Base-by-base conservation (phyloP, 2,797 vertebrate genomes). In the Cichlasoma orientale region DNA sequence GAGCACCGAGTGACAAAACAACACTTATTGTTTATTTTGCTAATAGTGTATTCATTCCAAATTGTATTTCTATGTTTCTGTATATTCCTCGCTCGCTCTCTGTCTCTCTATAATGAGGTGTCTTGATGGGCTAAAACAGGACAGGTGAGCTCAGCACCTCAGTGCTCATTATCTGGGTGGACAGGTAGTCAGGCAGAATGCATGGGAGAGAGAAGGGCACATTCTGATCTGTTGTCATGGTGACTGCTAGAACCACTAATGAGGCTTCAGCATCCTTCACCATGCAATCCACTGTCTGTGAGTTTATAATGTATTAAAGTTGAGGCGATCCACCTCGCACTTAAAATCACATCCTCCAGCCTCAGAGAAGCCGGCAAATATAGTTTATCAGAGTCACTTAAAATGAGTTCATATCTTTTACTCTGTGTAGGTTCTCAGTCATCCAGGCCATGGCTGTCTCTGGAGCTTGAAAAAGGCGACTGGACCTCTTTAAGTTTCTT, bases 81-180 rank as follows among this genome's bases (percentile, higher is more conserved):
- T 52, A 53, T 83, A 56, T 71, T 10, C n/a, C 54, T 52, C 47
- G 21, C 27, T 63, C 36, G 7, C 23, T 12, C 38, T 47, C 27
- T 72, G 16, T 63, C 18, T 3, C 55, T 77, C 19, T 88, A 36
- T 36, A 92, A 92, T 80, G 86, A 90, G 86, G 78, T 41, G 33
- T 54, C 52, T 58, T 16, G 53, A 80, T 58, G 53, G 47, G 56
- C 63, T 85, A 41, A 41, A 76, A 82, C 72, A 81, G 66, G 79
- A 88, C 72, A 83, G 82, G 83, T 88, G 90, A 86, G 71, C 56
- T 80, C 52, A 77, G 71, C 73, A 31, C 75, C 79, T 71, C 57
- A 47, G 56, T 52, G 77, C 84, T 89, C 83, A 89, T 93, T 92
- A 92, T 75, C 58, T 41, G 2, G 61, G 56, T 10, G 27, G 75